These are phyloP conservation scores for Hydriomena furcata DNA, from an alignment of 2,888 invertebrate genomes.

Conservation along the genomic window DNA sequence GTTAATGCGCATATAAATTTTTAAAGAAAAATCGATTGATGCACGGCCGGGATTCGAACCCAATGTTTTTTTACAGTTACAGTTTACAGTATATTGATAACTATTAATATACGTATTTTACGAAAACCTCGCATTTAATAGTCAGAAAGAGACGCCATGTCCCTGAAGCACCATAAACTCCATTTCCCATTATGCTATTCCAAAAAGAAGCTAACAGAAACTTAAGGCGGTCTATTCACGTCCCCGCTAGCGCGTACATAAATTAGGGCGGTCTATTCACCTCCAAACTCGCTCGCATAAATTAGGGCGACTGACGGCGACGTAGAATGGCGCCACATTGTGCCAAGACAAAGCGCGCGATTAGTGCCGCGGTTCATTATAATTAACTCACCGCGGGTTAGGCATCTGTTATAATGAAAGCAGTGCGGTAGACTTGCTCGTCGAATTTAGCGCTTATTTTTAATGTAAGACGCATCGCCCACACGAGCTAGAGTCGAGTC, in stretches of 20 bases:
- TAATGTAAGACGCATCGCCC: too few relatives aligned
- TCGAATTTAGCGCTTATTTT: too few relatives aligned
- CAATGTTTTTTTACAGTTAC: too few relatives aligned
- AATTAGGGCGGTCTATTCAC: conserved; percentile 14
- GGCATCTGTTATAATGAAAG: neutral
- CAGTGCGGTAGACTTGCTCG: too few relatives aligned
- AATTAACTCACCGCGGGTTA: conserved; percentile 51
- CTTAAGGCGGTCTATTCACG: conserved; percentile 13
- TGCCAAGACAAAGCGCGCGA: conserved; percentile 71
- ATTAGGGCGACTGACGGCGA: conserved; percentile 22
- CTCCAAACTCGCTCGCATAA: conserved; percentile 19
- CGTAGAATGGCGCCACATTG: conserved; percentile 50
- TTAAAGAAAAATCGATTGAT: too few relatives aligned
- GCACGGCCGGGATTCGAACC: too few relatives aligned
- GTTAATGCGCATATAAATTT: too few relatives aligned
- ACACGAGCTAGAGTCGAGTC: too few relatives aligned
- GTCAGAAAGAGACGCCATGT: too few relatives aligned
- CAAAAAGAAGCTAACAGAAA: conserved; percentile 6
- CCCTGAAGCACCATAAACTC: neutral
- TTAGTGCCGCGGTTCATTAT: conserved; percentile 65
- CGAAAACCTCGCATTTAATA: too few relatives aligned
- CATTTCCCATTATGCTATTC: neutral
- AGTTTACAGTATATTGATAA: too few relatives aligned
- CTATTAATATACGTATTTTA: too few relatives aligned
- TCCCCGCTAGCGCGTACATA: conserved; percentile 5